Percentiles rank a stretch among this genome's conserved stretches.
phyloP scores from a whole-genome alignment of 1,140 invertebrate species.

The Anadara kagoshimensis region DNA sequence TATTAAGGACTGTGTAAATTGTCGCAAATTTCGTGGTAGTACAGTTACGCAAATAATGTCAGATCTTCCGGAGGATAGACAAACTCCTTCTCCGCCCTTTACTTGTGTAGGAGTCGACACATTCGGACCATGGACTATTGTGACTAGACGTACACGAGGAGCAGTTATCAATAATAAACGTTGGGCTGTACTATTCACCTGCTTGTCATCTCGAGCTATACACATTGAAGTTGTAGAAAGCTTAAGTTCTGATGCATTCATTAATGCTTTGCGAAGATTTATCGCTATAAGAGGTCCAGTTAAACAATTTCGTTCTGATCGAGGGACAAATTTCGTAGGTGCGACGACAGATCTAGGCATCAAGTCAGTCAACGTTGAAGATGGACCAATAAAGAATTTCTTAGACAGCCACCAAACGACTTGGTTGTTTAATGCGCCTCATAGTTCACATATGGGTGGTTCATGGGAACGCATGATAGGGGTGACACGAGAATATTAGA shows the following conservation, averaged over 20 bases:
- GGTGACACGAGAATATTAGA: conserved; percentile 10
- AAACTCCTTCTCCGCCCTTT: conserved; percentile 4
- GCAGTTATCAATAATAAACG: conserved; percentile 27
- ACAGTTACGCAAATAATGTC: conserved; percentile 14
- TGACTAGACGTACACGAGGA: conserved; percentile 4
- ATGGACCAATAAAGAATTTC: conserved; percentile 11
- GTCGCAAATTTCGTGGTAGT: conserved; percentile 15
- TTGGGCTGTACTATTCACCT: conserved; percentile 52
- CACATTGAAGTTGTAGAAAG: conserved; percentile 51
- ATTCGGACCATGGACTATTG: conserved; percentile 16
- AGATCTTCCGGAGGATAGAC: not conserved
- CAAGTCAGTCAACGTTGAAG: conserved; percentile 19
- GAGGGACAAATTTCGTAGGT: conserved; percentile 53
- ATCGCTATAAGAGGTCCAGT: conserved; percentile 41
- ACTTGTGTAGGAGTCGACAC: conserved; percentile 21
- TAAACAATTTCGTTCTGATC: conserved; percentile 37
- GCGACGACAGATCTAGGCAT: conserved; percentile 4
- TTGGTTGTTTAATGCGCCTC: conserved; percentile 16
- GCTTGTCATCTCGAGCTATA: conserved; percentile 28
- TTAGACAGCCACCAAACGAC: not conserved
- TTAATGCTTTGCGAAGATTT: conserved; percentile 47
- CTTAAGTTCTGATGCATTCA: conserved; percentile 40
- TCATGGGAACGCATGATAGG: not conserved
- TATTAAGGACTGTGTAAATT: conserved; percentile 5
- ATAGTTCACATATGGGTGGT: not conserved